Evolutionary conservation across 2,797 vertebrate genomes (phyloP).

Genomic region (Myotis myotis): DNA sequence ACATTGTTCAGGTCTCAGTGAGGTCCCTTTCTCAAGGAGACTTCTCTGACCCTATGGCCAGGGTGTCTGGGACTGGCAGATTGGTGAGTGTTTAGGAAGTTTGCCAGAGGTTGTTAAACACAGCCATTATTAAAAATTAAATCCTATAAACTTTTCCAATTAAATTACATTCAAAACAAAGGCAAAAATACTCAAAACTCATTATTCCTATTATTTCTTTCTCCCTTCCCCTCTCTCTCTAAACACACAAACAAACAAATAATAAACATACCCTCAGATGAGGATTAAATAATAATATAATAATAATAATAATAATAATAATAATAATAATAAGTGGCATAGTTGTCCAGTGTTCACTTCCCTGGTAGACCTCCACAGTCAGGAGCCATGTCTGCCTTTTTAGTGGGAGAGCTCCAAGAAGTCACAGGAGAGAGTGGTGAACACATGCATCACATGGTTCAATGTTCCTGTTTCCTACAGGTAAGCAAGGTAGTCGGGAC

Average conservation of each 20-base stretch:
- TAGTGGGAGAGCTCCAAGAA: background rate
- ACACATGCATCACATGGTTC: background rate
- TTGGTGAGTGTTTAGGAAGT: background rate
- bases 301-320: background rate
- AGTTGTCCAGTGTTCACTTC: background rate
- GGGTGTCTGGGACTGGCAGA: background rate
- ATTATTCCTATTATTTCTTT: background rate
- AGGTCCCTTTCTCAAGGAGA: background rate
- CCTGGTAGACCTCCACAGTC: background rate
- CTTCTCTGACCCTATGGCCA: background rate
- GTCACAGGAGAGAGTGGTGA: background rate
- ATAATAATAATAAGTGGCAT: background rate
- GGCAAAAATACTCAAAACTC: background rate
- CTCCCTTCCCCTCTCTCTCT: background rate
- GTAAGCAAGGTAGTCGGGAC: background rate
- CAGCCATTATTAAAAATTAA: slow-evolving; percentile 8
- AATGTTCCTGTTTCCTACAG: background rate
- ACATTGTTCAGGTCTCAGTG: background rate
- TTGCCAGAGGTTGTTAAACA: background rate
- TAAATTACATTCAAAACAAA: background rate
- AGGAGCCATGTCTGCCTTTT: background rate
- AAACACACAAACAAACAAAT: background rate
- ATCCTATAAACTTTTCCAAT: background rate
- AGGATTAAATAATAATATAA: background rate
- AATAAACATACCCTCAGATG: background rate